These are phyloP conservation scores for Drosophila auraria DNA, from an alignment of 1,140 invertebrate genomes.

Conservation along the genomic window DNA sequence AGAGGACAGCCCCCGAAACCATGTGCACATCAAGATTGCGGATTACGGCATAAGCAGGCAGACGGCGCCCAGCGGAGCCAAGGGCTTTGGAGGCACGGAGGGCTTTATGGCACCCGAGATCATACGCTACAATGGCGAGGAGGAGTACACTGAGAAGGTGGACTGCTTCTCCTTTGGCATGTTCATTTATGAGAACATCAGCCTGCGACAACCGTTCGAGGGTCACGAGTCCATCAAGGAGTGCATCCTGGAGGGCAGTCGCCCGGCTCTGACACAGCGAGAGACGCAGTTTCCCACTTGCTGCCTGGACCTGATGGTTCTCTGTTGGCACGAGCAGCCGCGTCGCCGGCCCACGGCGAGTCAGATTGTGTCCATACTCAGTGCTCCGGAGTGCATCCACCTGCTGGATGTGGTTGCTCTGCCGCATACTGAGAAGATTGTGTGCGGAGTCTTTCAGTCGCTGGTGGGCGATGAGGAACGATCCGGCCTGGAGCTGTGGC, in stretches of 20 bases:
- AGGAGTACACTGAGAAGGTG: conserved; percentile 99
- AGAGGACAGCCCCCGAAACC: conserved; percentile 87
- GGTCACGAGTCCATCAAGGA: conserved; percentile 98
- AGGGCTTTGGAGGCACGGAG: conserved; percentile 98
- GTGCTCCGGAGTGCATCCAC: conserved; percentile 96
- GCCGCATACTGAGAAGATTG: conserved; percentile 87
- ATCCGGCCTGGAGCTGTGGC: conserved; percentile 88
- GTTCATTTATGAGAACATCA: conserved; percentile 98
- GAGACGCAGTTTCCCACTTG: conserved; percentile 95
- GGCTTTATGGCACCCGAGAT: conserved; percentile 99
- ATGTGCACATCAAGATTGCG: conserved; percentile 96
- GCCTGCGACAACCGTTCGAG: conserved; percentile 97
- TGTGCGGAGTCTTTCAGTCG: conserved; percentile 82
- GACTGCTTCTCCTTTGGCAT: conserved; percentile 99
- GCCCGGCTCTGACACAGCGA: conserved; percentile 94
- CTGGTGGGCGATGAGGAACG: conserved; percentile 60
- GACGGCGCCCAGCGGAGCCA: conserved; percentile 95
- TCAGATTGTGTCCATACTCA: conserved; percentile 95
- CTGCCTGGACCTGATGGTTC: conserved; percentile 97
- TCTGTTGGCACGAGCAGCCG: conserved; percentile 97
- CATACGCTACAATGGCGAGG: conserved; percentile 98
- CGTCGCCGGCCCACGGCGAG: conserved; percentile 94
- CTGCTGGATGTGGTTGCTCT: conserved; percentile 92
- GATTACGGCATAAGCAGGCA: conserved; percentile 98
- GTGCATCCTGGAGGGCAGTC: conserved; percentile 96